These are phyloP conservation scores for Coluber constrictor DNA, from an alignment of 2,797 vertebrate species.

Conservation along the genomic window DNA sequence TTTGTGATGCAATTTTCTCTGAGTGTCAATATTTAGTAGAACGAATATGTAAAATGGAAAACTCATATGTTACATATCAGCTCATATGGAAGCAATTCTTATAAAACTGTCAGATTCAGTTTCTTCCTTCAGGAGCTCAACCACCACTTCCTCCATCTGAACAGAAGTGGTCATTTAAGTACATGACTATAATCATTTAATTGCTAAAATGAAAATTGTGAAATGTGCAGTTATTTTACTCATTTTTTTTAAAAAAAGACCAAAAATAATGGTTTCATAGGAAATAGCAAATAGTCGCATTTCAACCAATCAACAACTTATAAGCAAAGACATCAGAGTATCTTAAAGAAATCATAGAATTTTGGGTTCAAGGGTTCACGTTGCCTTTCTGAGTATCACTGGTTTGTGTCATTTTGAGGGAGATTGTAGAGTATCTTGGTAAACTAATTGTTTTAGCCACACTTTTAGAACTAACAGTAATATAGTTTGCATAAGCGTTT, in stretches of 20 bases:
- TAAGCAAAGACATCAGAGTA: neutral
- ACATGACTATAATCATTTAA: neutral
- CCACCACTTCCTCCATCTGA: slow-evolving; percentile 25
- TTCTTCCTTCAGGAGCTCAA: slow-evolving; percentile 49
- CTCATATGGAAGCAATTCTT: slow-evolving; percentile 19
- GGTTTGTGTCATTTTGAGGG: neutral
- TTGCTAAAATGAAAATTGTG: slow-evolving; percentile 31
- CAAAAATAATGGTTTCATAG: slow-evolving; percentile 29
- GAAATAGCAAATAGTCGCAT: slow-evolving; percentile 3
- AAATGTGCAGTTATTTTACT: neutral
- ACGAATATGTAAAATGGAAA: slow-evolving; percentile 2
- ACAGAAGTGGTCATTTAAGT: slow-evolving; percentile 39
- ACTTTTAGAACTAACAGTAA: neutral
- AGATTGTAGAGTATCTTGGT: neutral
- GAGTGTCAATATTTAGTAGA: neutral
- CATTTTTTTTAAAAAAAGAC: neutral
- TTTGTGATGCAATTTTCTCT: neutral
- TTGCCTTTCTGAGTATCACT: slow-evolving; percentile 10
- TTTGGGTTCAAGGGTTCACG: neutral
- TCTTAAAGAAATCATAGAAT: slow-evolving; percentile 2
- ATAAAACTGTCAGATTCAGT: slow-evolving; percentile 47
- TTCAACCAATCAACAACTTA: slow-evolving; percentile 10
- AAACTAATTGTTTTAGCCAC: neutral
- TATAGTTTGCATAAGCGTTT: slow-evolving; percentile 6
- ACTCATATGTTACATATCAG: slow-evolving; percentile 10